Evolutionary conservation across 1,140 invertebrate species (phyloP).

Genomic region (Apolygus lucorum): DNA sequence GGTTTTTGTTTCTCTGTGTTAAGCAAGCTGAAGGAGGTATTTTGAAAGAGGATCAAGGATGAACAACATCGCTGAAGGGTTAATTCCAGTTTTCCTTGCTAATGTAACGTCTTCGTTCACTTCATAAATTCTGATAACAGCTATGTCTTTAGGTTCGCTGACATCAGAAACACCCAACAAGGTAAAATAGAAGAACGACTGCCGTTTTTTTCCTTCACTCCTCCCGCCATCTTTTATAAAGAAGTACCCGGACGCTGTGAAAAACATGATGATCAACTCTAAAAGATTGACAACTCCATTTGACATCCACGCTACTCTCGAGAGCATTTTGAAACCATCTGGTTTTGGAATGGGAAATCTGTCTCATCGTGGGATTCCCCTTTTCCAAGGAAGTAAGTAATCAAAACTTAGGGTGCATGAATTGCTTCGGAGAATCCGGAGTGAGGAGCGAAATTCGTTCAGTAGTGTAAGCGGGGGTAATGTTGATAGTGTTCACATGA

Average conservation of each 20-base stretch:
- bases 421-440: no score
- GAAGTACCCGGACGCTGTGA: constrained; percentile 47
- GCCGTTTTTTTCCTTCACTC: constrained; percentile 70
- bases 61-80: no score
- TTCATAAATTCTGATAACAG: no score
- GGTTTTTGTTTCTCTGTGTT: no score
- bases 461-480: no score
- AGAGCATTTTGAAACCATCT: constrained; percentile 50
- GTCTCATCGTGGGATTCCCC: constrained; percentile 52
- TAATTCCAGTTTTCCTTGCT: no score
- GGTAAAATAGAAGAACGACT: constrained; percentile 83
- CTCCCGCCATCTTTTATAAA: constrained; percentile 60
- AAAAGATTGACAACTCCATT: constrained; percentile 68
- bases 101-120: no score
- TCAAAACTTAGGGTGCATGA: no score
- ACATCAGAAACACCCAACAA: constrained; percentile 73
- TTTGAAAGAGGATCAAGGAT: no score
- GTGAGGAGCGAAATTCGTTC: no score
- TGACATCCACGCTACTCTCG: constrained; percentile 64
- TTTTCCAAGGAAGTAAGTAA: constrained; percentile 59
- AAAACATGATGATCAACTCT: constrained; percentile 57
- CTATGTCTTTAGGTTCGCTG: constrained; percentile 53
- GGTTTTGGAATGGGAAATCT: constrained; percentile 44
- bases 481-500: no score
- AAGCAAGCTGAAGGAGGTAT: no score